Percentiles rank a stretch among this genome's conserved stretches.
phyloP scores from a whole-genome alignment of 2,888 invertebrate genomes.

The Chymomyza fuscimana region DNA sequence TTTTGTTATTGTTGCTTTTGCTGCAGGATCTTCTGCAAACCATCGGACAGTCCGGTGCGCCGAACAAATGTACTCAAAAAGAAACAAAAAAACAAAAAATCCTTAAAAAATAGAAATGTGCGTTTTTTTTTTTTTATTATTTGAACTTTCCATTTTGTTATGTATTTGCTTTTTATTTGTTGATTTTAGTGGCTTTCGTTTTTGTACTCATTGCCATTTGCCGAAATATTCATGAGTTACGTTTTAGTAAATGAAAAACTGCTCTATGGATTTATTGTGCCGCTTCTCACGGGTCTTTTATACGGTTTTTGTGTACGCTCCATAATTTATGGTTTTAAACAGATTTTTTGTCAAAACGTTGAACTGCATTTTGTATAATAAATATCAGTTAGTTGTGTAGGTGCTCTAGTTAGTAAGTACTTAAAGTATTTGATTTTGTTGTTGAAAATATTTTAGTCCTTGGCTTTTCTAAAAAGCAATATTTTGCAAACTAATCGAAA shows the following conservation, averaged over 20 bases:
- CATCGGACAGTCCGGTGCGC: background rate
- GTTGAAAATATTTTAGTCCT: too few relatives aligned
- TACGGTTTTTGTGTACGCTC: constrained; percentile 32
- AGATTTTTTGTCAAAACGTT: background rate
- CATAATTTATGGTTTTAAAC: background rate
- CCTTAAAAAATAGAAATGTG: background rate
- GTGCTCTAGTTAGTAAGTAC: background rate
- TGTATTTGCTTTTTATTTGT: constrained; percentile 6
- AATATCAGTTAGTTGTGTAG: background rate
- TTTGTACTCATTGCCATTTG: constrained; percentile 44
- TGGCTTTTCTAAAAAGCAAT: too few relatives aligned
- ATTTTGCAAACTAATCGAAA: too few relatives aligned
- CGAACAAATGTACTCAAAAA: background rate
- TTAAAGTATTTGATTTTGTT: too few relatives aligned
- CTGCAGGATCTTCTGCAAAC: constrained; percentile 19
- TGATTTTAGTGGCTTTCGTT: background rate
- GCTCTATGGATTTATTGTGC: constrained; percentile 64
- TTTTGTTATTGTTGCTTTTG: constrained; percentile 72
- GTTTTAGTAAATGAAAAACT: constrained; percentile 71
- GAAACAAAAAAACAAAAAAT: background rate
- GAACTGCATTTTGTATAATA: background rate
- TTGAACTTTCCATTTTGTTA: constrained; percentile 1
- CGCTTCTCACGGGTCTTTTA: constrained; percentile 39
- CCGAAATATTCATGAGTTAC: constrained; percentile 72
- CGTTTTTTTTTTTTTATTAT: background rate